Base-by-base conservation (phyloP, 92 coral and sea anemone genomes). In the Paragorgia papillata region DNA sequence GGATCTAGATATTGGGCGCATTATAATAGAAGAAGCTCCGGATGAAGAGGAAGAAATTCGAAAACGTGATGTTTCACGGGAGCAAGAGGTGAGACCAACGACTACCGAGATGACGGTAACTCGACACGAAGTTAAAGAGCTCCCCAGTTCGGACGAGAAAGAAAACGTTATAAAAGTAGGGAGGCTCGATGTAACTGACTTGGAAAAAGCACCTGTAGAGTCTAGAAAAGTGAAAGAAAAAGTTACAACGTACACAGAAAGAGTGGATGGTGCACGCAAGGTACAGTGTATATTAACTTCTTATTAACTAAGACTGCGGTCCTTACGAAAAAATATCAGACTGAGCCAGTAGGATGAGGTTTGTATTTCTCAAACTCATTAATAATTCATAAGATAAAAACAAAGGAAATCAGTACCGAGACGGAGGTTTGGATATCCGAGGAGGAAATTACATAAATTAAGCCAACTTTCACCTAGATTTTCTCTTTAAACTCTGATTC, bases 1-100 rank as follows among this genome's bases (percentile, higher is more conserved):
- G 54, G 76, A 69, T 26, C 61, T 14, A 40, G 43, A 48, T 4
- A 27, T 51, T 48, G 61, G 76, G 15, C 76, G 76, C 18, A 69
- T 51, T 48, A 40, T 48, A 15, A 31, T 69, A n/a, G 76, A 69
- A 51, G 76, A 69, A 69, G 9, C 30, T 9, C 76, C 76, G 0
- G 61, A 69, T 0, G 60, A 69, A 30, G 49, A 48, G 46, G 76
- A 69, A 69, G 61, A 69, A 69, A 22, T 50, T 31, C 44, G 41
- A 49, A 49, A 69, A 48, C 13, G 39, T 12, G 44, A 48, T 21
- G 57, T 19, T 10, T 66, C 34, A 40, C 13, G n/a, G 15, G 12
- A 9, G 7, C 44, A 32, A 34, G 34, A 66, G 13, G 73, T 27
- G 2, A 66, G 4, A 31, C 73, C 49, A 18, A 43, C 53, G 46